phyloP scores from a whole-genome alignment of 2,113 vertebrate genomes.

The Atherinomorus stipes region DNA sequence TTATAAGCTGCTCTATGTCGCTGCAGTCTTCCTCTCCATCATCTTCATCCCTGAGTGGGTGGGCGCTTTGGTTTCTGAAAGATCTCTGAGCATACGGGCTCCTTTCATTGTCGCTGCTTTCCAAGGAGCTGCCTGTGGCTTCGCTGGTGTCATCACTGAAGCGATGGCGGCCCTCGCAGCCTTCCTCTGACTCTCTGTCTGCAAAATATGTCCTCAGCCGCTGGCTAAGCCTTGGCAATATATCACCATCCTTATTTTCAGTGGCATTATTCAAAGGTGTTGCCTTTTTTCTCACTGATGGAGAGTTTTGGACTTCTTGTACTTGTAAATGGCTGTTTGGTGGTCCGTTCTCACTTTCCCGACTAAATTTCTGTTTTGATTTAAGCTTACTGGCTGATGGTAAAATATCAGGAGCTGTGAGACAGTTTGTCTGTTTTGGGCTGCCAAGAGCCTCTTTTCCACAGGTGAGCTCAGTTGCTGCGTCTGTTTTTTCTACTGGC shows the following conservation, averaged over 20 bases:
- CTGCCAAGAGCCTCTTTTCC: slow-evolving; percentile 84
- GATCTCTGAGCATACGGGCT: slow-evolving; percentile 61
- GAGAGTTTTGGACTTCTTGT: slow-evolving; percentile 83
- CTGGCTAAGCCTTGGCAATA: slow-evolving; percentile 88
- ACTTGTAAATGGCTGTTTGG: slow-evolving; percentile 80
- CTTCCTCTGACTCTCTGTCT: slow-evolving; percentile 72
- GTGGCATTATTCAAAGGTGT: slow-evolving; percentile 88
- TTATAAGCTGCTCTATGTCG: slow-evolving; percentile 74
- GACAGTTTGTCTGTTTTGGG: slow-evolving; percentile 84
- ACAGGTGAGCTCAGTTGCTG: slow-evolving; percentile 86
- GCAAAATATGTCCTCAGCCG: slow-evolving; percentile 53
- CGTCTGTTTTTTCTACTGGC: slow-evolving; percentile 82
- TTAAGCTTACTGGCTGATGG: slow-evolving; percentile 83
- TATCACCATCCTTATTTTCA: slow-evolving; percentile 87
- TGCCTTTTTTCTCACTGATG: slow-evolving; percentile 80
- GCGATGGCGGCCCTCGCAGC: slow-evolving; percentile 50
- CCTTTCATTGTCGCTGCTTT: slow-evolving; percentile 61
- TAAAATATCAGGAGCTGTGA: slow-evolving; percentile 78
- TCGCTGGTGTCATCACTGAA: slow-evolving; percentile 42
- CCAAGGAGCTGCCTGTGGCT: slow-evolving; percentile 64
- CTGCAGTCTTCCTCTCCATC: slow-evolving; percentile 61
- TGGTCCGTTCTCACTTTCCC: slow-evolving; percentile 76
- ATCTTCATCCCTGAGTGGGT: slow-evolving; percentile 31
- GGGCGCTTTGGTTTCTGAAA: slow-evolving; percentile 58
- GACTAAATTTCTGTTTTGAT: slow-evolving; percentile 81